A percentile compares a stretch with the other conserved stretches of the same genome.
These are phyloP conservation scores for Lasioglossum baleicum DNA, from an alignment of 1,140 invertebrate genomes.

Conservation along the genomic window DNA sequence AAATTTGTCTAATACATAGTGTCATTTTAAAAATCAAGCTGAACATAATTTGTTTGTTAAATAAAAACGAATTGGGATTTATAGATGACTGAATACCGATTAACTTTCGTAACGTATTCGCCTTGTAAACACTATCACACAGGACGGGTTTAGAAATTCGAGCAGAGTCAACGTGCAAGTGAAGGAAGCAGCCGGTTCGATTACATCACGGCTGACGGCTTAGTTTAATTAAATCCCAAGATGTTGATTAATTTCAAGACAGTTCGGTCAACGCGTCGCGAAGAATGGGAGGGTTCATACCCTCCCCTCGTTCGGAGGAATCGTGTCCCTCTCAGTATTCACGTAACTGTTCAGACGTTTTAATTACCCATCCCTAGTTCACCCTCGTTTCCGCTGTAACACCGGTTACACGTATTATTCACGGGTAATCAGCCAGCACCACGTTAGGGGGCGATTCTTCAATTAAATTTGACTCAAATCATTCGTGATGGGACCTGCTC, in stretches of 20 bases:
- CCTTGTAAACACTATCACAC: too few relatives aligned
- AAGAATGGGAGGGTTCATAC: neutral
- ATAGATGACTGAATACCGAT: too few relatives aligned
- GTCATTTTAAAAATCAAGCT: too few relatives aligned
- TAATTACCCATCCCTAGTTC: neutral
- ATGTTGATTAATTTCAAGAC: neutral
- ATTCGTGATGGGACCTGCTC: neutral
- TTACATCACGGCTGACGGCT: neutral
- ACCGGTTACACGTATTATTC: neutral
- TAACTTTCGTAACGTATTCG: too few relatives aligned
- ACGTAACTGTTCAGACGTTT: neutral
- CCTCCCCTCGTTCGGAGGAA: neutral
- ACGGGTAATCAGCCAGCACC: neutral
- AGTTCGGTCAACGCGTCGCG: neutral
- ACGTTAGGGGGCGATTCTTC: constrained; percentile 8
- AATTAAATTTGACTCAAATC: constrained; percentile 44
- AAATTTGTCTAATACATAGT: too few relatives aligned
- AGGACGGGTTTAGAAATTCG: too few relatives aligned
- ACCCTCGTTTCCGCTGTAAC: neutral
- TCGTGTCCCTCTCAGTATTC: neutral
- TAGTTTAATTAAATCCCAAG: neutral
- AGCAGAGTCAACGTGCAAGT: neutral
- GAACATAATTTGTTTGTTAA: too few relatives aligned
- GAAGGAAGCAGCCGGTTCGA: neutral
- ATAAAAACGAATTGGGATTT: too few relatives aligned